Conservation (phyloP, 2,888 invertebrate species). For the Andrena hattorfiana region DNA sequence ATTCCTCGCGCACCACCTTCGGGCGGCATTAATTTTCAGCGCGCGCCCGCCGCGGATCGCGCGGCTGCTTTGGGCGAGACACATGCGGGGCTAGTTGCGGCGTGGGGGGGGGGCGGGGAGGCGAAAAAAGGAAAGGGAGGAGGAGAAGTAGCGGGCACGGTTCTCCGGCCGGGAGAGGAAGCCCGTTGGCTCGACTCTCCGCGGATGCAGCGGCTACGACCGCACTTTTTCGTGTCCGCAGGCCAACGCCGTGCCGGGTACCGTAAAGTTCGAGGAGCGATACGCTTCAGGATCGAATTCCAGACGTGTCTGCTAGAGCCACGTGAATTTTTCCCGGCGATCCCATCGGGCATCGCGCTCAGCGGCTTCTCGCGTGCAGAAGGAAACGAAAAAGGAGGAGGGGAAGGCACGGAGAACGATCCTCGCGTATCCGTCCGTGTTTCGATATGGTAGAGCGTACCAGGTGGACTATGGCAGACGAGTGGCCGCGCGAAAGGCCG, state of each 20-base stretch:
- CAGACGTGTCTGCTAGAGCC: conserved; percentile 54
- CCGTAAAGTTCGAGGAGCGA: conserved; percentile 57
- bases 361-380: neutral
- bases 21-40: conserved; percentile 63
- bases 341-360: neutral
- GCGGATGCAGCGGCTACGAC: conserved; percentile 47
- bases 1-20: conserved; percentile 60
- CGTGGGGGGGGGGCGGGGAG: neutral
- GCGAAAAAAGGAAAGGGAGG: conserved; percentile 29
- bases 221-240: conserved; percentile 58
- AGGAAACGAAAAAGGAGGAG: neutral
- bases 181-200: conserved; percentile 9
- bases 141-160: neutral
- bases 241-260: conserved; percentile 43
- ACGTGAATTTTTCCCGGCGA: conserved; percentile 53
- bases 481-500: conserved; percentile 24
- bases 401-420: neutral
- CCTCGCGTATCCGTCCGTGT: neutral
- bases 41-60: conserved; percentile 12
- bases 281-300: conserved; percentile 63
- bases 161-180: neutral
- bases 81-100: conserved; percentile 20
- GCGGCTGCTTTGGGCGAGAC: conserved; percentile 39
- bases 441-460: too few species aligned
- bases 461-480: too few species aligned